These are phyloP conservation scores for Indicator indicator DNA, from an alignment of 2,113 vertebrate species.

Conservation along the genomic window DNA sequence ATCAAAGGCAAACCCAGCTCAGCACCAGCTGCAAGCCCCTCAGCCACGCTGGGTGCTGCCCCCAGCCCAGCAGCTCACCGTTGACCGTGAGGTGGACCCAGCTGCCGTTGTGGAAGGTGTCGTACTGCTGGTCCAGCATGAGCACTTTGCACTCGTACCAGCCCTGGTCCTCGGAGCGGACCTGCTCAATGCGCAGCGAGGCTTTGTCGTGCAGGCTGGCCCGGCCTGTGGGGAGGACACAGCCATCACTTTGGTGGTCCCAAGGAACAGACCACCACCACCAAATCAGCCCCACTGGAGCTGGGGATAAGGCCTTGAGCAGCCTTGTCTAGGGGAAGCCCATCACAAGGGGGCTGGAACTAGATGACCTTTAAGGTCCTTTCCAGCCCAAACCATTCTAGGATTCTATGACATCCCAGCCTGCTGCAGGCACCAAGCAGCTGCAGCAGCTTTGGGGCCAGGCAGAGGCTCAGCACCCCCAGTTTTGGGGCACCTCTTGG, in stretches of 20 bases:
- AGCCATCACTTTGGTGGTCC: background rate
- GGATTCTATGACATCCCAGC: background rate
- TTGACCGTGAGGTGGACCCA: slow-evolving; percentile 99
- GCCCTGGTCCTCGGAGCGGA: slow-evolving; percentile 97
- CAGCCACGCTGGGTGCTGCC: accelerated
- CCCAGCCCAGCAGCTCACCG: slow-evolving; percentile 69
- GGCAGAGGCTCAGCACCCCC: background rate
- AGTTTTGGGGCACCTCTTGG: accelerated
- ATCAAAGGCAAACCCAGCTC: background rate
- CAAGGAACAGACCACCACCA: accelerated
- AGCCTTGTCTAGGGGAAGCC: too few relatives aligned
- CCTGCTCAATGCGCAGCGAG: slow-evolving; percentile 93
- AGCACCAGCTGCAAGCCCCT: background rate
- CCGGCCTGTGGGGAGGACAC: slow-evolving; percentile 79
- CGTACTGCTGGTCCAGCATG: slow-evolving; percentile 97
- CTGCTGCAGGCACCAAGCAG: accelerated
- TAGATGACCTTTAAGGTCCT: too few relatives aligned
- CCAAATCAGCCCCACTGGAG: accelerated
- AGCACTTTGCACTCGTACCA: slow-evolving; percentile 99
- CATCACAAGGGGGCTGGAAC: too few relatives aligned
- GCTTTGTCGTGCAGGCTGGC: slow-evolving; percentile 95
- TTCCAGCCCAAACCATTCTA: too few relatives aligned
- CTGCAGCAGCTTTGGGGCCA: background rate
- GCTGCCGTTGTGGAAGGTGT: slow-evolving; percentile 99
- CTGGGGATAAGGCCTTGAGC: background rate